These are phyloP conservation scores for Mythimna loreyi DNA, from an alignment of 2,888 invertebrate species.

Conservation along the genomic window DNA sequence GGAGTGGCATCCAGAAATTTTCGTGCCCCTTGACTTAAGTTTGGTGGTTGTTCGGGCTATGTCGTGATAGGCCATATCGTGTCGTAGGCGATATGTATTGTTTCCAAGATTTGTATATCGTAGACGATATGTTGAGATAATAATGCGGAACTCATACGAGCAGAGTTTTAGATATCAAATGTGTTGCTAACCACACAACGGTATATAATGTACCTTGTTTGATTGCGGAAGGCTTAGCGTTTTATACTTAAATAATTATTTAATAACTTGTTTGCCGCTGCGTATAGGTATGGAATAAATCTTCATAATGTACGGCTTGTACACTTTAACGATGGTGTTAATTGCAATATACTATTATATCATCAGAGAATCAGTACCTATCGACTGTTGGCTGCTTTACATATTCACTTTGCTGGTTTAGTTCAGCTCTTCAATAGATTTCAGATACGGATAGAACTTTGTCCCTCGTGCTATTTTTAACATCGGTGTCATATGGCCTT, in stretches of 20 bases:
- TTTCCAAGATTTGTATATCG: constrained; percentile 2
- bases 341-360: constrained; percentile 16
- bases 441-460: background rate
- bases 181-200: constrained; percentile 30
- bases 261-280: constrained; percentile 29
- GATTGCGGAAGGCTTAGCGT: constrained; percentile 41
- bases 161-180: constrained; percentile 30
- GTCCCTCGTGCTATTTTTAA: constrained; percentile 5
- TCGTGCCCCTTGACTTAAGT: too few species aligned
- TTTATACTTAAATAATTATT: constrained; percentile 42
- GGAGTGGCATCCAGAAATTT: too few species aligned
- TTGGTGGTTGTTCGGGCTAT: too few species aligned
- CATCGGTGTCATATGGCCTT: background rate
- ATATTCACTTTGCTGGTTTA: constrained; percentile 26
- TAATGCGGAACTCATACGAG: constrained; percentile 23
- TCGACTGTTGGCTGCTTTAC: background rate
- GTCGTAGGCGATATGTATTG: background rate
- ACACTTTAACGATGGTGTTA: constrained; percentile 28
- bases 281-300: constrained; percentile 21
- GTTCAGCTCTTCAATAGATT: constrained; percentile 10
- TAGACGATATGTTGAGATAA: constrained; percentile 5
- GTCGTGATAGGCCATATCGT: background rate
- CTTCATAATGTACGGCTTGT: constrained; percentile 32
- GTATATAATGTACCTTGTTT: constrained; percentile 17
- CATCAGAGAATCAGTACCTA: constrained; percentile 18